Evolutionary conservation across 2,113 vertebrate genomes (phyloP).

Genomic region (Taxidea taxus): DNA sequence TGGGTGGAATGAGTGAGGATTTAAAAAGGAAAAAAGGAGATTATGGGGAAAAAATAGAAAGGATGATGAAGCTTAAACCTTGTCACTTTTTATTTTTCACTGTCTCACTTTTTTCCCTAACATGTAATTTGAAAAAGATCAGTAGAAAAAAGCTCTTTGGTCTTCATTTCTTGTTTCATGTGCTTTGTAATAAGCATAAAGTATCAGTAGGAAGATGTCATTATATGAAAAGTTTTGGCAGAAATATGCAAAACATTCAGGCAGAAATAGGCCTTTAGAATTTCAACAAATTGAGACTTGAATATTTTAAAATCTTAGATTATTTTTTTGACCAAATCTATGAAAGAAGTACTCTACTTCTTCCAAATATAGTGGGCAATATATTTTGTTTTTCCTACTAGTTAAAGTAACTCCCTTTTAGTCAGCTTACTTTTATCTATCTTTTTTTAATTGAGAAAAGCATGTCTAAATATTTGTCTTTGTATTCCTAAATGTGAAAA

Average conservation of each 20-base stretch:
- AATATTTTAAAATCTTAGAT: neutral
- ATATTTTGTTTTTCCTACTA: neutral
- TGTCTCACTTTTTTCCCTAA: neutral
- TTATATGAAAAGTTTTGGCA: neutral
- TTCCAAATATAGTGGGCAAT: neutral
- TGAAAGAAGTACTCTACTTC: neutral
- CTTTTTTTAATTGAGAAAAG: conserved; percentile 1
- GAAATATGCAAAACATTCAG: neutral
- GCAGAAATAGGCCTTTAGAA: neutral
- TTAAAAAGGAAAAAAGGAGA: conserved; percentile 5
- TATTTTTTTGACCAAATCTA: neutral
- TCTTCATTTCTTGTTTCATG: conserved; percentile 31
- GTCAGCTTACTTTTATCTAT: neutral
- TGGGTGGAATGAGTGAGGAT: neutral
- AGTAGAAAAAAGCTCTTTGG: neutral
- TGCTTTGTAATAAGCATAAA: conserved; percentile 1
- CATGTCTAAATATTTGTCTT: conserved; percentile 57
- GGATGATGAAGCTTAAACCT: neutral
- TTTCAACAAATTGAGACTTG: neutral
- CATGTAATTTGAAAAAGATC: neutral
- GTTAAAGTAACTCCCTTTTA: neutral
- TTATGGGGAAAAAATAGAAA: conserved; percentile 13
- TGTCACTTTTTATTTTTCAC: neutral
- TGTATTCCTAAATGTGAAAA: conserved; percentile 55
- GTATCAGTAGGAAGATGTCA: neutral